Evolutionary conservation across 1,140 invertebrate species (phyloP).

Genomic region (Aphidius ervi): DNA sequence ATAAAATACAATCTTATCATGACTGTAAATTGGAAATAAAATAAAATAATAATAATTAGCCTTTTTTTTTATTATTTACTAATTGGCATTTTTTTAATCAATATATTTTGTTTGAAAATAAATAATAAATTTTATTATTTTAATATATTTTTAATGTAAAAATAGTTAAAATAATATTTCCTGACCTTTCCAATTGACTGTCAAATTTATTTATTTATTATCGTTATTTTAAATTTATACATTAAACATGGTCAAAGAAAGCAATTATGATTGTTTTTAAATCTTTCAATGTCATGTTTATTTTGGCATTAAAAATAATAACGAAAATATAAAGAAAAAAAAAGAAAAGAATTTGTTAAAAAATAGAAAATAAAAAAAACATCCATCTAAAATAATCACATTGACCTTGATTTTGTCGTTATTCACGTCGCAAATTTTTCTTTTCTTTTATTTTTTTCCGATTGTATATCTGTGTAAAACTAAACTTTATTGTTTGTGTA

Average conservation of each 20-base stretch:
- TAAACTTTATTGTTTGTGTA: constrained; percentile 15
- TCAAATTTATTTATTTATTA: background rate
- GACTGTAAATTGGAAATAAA: too few relatives aligned
- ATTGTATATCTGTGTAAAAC: constrained; percentile 6
- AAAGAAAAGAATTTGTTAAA: constrained; percentile 6
- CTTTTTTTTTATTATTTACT: too few relatives aligned
- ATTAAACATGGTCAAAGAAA: constrained; percentile 2
- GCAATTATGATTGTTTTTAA: constrained; percentile 15
- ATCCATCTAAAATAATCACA: background rate
- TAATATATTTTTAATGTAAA: too few relatives aligned
- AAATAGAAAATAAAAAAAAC: background rate
- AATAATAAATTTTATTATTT: too few relatives aligned
- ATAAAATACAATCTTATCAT: constrained; percentile 34
- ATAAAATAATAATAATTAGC: too few relatives aligned
- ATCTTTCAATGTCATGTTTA: constrained; percentile 15
- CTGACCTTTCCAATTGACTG: background rate
- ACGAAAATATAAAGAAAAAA: background rate
- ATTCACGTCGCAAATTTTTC: too few relatives aligned
- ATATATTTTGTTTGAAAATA: too few relatives aligned
- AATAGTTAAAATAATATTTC: background rate
- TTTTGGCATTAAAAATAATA: constrained; percentile 12
- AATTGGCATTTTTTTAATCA: too few relatives aligned
- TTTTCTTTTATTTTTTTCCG: too few relatives aligned
- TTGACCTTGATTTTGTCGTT: constrained; percentile 4
- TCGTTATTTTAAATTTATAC: constrained; percentile 3